Evolutionary conservation across 2,113 vertebrate species (phyloP), one percentile per base, ranked within the genome.

Genomic region (Ploceus nigricollis): DNA sequence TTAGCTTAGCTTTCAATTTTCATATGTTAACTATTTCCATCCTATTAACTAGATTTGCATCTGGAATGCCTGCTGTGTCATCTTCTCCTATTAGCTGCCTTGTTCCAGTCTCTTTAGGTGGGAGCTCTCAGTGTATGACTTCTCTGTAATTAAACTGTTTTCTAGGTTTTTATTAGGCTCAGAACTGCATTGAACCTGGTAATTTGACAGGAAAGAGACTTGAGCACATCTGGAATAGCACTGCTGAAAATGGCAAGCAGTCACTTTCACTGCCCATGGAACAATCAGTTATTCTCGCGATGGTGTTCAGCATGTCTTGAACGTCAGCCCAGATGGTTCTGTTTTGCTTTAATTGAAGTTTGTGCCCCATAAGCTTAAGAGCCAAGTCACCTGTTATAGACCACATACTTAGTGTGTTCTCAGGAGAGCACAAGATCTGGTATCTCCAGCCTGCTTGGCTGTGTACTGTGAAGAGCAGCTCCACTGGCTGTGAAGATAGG

Each of bases 261-360:
- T 54, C 57, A 68, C 20, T 54, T 90, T 81, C 53, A 48, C 30
- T 89, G 68, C 39, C 47, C 22, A 14, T 28, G 69, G 40, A 90
- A 20, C 12, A 47, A 8, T 85, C 10, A 23, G 13, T 68, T 90
- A 19, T 4, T 60, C 7, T 65, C 39, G 31, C 0, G 0, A 30
- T 68, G 47, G 23, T 33, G 15, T 78, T 78, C 40, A 30, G 13
- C 31, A 68, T 76, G 27, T 64, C 61, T 75, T 87, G 33, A 80
- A 25, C 54, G 40, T 77, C 50, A 80, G 28, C n/a, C 37, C 6
- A 60, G 18, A 17, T 54, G 25, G 60, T 51, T 72, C 22, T 56
- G 16, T 75, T 75, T 78, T 50, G 12, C 18, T 79, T 63, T n/a
- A 35, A 1, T 6, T 71, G 39, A 71, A 10, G 1, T 50, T 27